Evolutionary conservation across 2,797 vertebrate genomes (phyloP).

Genomic region (Eidolon dupreanum): DNA sequence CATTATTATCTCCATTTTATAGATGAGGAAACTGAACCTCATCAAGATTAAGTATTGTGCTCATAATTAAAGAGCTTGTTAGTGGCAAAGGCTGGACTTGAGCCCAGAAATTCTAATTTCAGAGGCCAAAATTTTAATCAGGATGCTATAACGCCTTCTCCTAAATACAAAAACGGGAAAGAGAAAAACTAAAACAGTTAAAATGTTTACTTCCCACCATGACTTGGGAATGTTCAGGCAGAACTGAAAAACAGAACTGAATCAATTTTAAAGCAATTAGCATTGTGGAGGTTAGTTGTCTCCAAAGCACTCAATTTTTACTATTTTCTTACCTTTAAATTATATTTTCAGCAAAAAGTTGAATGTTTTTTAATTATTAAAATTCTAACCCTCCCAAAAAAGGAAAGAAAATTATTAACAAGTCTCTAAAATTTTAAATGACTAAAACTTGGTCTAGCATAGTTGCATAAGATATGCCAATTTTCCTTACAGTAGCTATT

Average conservation of each 20-base stretch:
- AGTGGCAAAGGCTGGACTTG: background rate
- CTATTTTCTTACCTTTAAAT: background rate
- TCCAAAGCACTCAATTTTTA: background rate
- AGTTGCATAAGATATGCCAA: background rate
- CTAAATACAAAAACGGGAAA: background rate
- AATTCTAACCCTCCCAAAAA: background rate
- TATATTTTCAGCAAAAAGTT: background rate
- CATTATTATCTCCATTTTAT: background rate
- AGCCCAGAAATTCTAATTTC: background rate
- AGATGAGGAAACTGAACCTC: background rate
- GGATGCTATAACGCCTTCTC: background rate
- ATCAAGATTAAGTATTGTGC: background rate
- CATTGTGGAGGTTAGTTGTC: background rate
- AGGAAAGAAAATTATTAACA: background rate
- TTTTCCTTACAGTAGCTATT: background rate
- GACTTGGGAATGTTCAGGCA: background rate
- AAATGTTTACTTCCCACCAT: background rate
- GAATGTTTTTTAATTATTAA: background rate
- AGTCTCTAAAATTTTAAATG: background rate
- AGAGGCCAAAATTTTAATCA: background rate
- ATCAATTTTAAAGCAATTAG: background rate
- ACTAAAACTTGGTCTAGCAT: background rate
- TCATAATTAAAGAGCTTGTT: slow-evolving; percentile 1
- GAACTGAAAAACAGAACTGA: background rate
- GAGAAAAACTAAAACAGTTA: background rate